Base-by-base conservation (phyloP, 1,140 invertebrate genomes). In the Bemisia tabaci region DNA sequence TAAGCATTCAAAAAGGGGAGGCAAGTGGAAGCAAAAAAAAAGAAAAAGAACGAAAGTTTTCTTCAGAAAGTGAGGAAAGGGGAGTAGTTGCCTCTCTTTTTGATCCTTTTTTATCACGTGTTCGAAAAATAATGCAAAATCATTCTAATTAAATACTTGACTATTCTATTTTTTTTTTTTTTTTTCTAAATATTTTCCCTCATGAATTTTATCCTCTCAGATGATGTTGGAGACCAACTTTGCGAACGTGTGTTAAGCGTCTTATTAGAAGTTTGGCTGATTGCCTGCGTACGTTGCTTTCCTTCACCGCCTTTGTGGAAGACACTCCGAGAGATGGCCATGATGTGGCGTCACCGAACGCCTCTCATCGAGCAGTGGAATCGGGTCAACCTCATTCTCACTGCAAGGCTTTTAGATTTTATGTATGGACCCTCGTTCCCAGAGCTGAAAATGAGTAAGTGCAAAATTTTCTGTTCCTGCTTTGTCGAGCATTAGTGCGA, bases 311-410 rank as follows among this genome's bases (percentile, higher is more conserved):
- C 93, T 9, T 79, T 97, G 70, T 98, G 95, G 95, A 94, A 95
- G 78, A 97, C 95, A 1, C 81, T 98, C 67, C 83, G 92, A 72
- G 92, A 96, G 78, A 90, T 94, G 70, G 95, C 93, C 76, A 82
- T 90, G 69, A 88, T 88, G 72, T 97, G 94, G 94, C 81, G 95
- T 17, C 95, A 98, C 80, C 86, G 95, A 68, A 82, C 92, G 61
- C 90, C 92, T 59, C 81, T 98, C 0, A 87, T 97, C 9, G 90
- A 94, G 75, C 94, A 97, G 76, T 98, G 95, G 95, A 93, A 94
- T 77, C 83, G 93, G 63, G 90, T 96, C 17, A 96, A 94, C 77
- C 80, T 95, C 24, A 88, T 89, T 0, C 82, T 98, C 12, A 96
- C 94, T 0, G 86, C 90, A 17, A 82, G 87, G 63, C 80, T 97